A percentile compares a stretch with the other conserved stretches of the same genome.
Evolutionary conservation across 2,888 invertebrate genomes (phyloP).

Genomic region (Brachypterus glaber): DNA sequence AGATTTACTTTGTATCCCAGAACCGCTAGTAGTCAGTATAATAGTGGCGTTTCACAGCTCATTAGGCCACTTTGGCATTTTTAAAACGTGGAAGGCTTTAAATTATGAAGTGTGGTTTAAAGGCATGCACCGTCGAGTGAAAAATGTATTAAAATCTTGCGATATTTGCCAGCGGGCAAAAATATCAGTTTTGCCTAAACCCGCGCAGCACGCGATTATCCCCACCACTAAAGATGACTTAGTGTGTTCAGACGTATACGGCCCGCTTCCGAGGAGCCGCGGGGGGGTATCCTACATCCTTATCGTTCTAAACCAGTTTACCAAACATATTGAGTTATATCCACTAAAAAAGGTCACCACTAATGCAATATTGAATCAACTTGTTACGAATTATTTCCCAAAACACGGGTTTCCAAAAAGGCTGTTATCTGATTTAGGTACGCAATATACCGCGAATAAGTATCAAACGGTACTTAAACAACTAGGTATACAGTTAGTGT

Average conservation of each 20-base stretch:
- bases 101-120: conserved; percentile 13
- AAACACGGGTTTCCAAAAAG: too few species aligned
- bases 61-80: conserved; percentile 13
- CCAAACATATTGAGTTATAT: too few species aligned
- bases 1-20: conserved; percentile 11
- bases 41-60: conserved; percentile 11
- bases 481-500: too few species aligned
- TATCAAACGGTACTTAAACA: too few species aligned
- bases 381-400: too few species aligned
- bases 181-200: conserved; percentile 6
- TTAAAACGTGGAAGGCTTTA: conserved; percentile 12
- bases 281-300: too few species aligned
- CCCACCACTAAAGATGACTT: neutral
- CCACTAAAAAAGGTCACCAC: too few species aligned
- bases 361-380: too few species aligned
- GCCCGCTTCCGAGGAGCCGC: too few species aligned
- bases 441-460: too few species aligned
- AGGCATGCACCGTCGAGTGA: conserved; percentile 8
- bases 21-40: neutral
- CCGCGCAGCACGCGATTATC: conserved; percentile 6
- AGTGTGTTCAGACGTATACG: conserved; percentile 3
- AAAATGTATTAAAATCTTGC: conserved; percentile 6
- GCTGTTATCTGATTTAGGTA: too few species aligned
- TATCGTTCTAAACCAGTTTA: too few species aligned
- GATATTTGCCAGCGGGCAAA: conserved; percentile 10